Evolutionary conservation across 2,113 vertebrate species (phyloP).

Genomic region (Gnathonemus echidnorhynchus): DNA sequence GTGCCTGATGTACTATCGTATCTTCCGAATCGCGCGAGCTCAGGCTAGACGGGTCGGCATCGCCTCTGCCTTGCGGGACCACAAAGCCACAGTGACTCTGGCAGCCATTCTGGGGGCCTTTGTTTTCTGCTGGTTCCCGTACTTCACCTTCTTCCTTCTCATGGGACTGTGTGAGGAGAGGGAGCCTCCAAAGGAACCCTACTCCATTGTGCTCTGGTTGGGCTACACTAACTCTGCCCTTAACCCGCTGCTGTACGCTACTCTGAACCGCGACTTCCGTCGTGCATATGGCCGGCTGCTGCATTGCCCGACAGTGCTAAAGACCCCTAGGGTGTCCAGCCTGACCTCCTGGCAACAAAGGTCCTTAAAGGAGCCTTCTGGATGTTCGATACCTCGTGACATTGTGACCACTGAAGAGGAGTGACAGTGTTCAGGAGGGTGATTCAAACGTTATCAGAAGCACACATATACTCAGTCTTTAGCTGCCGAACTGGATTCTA

Average conservation of each 20-base stretch:
- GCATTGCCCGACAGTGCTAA: constrained; percentile 43
- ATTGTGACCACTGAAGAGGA: neutral
- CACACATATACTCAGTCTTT: neutral
- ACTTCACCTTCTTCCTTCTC: constrained; percentile 78
- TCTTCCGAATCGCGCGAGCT: constrained; percentile 80
- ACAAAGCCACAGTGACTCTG: constrained; percentile 85
- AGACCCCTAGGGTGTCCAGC: neutral
- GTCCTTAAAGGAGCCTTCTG: neutral
- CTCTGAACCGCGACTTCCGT: constrained; percentile 82
- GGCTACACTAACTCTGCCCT: constrained; percentile 87
- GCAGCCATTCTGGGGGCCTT: constrained; percentile 82
- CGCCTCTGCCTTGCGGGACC: constrained; percentile 65
- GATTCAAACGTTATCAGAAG: neutral
- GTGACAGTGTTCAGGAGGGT: neutral
- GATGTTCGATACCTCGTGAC: neutral
- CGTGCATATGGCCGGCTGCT: constrained; percentile 73
- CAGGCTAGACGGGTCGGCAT: constrained; percentile 55
- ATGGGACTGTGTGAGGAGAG: constrained; percentile 57
- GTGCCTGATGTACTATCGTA: constrained; percentile 82
- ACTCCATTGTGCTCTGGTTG: constrained; percentile 68
- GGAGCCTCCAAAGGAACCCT: constrained; percentile 18
- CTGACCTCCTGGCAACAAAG: neutral
- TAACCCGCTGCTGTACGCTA: constrained; percentile 87
- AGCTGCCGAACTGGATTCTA: neutral
- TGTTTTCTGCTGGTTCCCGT: constrained; percentile 87